Evolutionary conservation across 1,140 invertebrate genomes (phyloP).

Genomic region (Spodoptera frugiperda): DNA sequence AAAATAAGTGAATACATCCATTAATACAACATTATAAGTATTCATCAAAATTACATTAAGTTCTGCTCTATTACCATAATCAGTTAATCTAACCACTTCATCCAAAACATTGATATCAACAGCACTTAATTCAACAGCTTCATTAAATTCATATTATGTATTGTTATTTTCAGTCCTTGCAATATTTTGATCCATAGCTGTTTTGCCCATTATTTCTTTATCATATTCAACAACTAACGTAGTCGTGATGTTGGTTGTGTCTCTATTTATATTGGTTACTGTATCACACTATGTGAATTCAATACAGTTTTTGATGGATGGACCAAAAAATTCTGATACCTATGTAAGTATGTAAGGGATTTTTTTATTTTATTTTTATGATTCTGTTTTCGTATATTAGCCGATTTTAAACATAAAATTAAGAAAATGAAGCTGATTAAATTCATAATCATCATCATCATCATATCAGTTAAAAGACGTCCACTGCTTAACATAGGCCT

Average conservation of each 20-base stretch:
- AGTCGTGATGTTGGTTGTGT: slow-evolving; percentile 1
- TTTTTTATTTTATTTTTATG: not conserved
- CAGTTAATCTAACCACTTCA: not conserved
- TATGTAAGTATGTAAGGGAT: not conserved
- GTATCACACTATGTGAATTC: not conserved
- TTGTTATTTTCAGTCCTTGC: not conserved
- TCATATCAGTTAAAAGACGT: too few species aligned
- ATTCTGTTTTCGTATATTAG: too few species aligned
- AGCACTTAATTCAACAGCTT: not conserved
- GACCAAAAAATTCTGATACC: slow-evolving; percentile 15
- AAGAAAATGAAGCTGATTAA: too few species aligned
- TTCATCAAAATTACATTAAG: not conserved
- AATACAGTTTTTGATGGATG: slow-evolving; percentile 1
- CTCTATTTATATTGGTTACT: not conserved
- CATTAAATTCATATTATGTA: slow-evolving; percentile 17
- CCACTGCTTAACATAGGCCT: too few species aligned
- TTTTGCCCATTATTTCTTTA: not conserved
- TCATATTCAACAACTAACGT: not conserved
- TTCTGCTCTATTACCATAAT: not conserved
- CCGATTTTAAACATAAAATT: too few species aligned
- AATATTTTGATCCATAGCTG: not conserved
- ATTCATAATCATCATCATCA: too few species aligned
- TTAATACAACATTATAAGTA: too few species aligned
- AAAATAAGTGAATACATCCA: too few species aligned
- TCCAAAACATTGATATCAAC: not conserved